These are phyloP conservation scores for Rhinoraja longicauda DNA, from an alignment of 2,797 vertebrate genomes.

Conservation along the genomic window DNA sequence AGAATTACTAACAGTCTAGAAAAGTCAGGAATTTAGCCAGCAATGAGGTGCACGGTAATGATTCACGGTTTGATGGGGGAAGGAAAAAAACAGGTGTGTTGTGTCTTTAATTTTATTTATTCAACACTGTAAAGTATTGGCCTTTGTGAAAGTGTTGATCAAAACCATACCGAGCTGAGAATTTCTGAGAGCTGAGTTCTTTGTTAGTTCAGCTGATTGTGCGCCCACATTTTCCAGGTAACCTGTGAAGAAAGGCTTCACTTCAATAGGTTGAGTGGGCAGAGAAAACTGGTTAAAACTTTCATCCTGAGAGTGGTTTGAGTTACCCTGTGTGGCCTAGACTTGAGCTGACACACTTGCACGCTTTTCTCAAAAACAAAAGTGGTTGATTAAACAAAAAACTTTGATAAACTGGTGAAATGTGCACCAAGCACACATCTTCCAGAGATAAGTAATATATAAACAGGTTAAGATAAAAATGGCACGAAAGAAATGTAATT, in stretches of 20 bases:
- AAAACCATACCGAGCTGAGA: neutral
- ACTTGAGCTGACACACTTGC: conserved; percentile 16
- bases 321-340: neutral
- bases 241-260: neutral
- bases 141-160: neutral
- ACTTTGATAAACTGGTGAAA: neutral
- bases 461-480: neutral
- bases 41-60: neutral
- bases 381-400: neutral
- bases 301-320: conserved; percentile 26
- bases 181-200: conserved; percentile 26
- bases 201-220: conserved; percentile 30
- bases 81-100: neutral
- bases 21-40: neutral
- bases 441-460: neutral
- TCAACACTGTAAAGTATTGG: neutral
- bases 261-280: conserved; percentile 26
- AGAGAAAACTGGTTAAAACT: conserved; percentile 10
- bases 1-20: neutral
- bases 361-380: neutral
- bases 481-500: neutral
- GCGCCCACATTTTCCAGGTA: conserved; percentile 9
- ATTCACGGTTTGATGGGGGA: neutral
- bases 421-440: neutral
- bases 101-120: conserved; percentile 9